These are phyloP conservation scores for Semaprochilodus insignis DNA, from an alignment of 2,797 vertebrate species.

Conservation along the genomic window DNA sequence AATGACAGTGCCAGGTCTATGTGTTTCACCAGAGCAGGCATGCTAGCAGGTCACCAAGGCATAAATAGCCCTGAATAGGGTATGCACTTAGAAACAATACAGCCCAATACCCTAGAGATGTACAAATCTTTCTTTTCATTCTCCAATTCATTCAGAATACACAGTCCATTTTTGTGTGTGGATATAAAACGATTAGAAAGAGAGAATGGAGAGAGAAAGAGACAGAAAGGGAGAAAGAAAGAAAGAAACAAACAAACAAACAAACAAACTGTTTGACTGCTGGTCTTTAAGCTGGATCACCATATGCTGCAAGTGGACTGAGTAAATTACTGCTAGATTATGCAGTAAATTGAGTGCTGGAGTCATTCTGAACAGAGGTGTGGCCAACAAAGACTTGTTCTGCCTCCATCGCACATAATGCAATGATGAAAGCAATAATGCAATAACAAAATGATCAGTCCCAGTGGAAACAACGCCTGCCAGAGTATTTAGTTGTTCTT, in stretches of 20 bases:
- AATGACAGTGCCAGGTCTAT: constrained; percentile 28
- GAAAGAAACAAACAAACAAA: not conserved
- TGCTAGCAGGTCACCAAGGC: constrained; percentile 25
- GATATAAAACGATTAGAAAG: not conserved
- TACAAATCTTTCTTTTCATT: not conserved
- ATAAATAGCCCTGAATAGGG: constrained; percentile 37
- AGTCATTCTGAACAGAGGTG: not conserved
- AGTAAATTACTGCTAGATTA: constrained; percentile 10
- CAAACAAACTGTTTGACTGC: not conserved
- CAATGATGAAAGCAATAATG: constrained; percentile 2
- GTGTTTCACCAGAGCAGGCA: constrained; percentile 22
- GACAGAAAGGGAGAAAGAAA: not conserved
- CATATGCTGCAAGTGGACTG: not conserved
- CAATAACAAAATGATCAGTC: not conserved
- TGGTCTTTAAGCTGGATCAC: not conserved
- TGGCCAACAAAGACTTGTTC: too few relatives aligned
- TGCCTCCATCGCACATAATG: not conserved
- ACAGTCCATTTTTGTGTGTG: not conserved
- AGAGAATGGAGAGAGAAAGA: not conserved
- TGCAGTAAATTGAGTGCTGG: constrained; percentile 7
- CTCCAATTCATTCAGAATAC: constrained; percentile 2
- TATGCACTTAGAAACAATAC: not conserved
- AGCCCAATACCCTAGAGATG: constrained; percentile 2
- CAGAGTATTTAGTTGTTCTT: not conserved
- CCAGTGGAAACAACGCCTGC: not conserved